Conservation (phyloP, 2,888 invertebrate species). For the Patella ulyssiponensis region DNA sequence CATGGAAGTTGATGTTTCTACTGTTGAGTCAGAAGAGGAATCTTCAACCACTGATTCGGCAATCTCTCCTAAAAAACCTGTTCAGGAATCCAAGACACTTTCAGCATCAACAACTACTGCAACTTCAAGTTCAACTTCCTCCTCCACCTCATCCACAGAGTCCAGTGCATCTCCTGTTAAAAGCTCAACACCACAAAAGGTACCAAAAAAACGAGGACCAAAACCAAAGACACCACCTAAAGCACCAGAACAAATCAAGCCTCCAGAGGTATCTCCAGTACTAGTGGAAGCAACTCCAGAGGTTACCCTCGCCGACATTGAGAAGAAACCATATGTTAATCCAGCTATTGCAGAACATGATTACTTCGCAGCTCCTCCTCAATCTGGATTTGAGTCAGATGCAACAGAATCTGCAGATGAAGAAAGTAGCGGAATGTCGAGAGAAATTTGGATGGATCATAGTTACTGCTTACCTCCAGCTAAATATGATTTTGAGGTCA, state of each 20-base stretch:
- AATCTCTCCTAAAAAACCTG: neutral
- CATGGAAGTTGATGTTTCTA: neutral
- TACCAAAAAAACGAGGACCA: constrained; percentile 10
- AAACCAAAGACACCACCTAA: constrained; percentile 15
- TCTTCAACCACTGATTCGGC: neutral
- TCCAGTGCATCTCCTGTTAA: constrained; percentile 17
- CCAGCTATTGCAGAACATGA: constrained; percentile 65
- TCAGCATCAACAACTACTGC: constrained; percentile 17
- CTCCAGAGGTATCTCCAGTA: neutral
- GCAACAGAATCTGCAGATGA: constrained; percentile 67
- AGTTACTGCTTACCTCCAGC: constrained; percentile 63
- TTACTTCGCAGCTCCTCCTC: constrained; percentile 60
- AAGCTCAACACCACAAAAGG: neutral
- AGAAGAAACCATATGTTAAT: constrained; percentile 34
- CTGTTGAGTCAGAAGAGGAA: constrained; percentile 18
- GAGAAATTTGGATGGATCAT: constrained; percentile 64
- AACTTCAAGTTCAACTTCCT: constrained; percentile 7
- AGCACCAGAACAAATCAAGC: constrained; percentile 17
- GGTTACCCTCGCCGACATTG: constrained; percentile 20
- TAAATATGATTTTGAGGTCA: constrained; percentile 21
- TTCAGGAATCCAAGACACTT: constrained; percentile 12
- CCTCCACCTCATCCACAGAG: constrained; percentile 2
- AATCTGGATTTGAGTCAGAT: constrained; percentile 50
- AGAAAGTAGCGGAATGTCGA: constrained; percentile 44
- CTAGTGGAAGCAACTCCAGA: constrained; percentile 17